Conservation (phyloP, 2,888 invertebrate genomes). For the Clistopyga incitator region DNA sequence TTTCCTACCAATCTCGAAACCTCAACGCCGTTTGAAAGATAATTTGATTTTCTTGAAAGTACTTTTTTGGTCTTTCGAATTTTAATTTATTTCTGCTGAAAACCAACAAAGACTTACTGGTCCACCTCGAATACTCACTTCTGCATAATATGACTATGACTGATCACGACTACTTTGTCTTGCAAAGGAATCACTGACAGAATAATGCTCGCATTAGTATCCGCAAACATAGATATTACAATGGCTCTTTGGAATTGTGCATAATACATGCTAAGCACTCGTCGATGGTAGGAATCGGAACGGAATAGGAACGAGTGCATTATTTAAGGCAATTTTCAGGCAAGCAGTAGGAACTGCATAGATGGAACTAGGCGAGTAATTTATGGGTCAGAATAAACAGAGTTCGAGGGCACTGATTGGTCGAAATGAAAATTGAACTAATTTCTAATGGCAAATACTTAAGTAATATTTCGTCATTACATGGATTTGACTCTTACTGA, state of each 20-base stretch:
- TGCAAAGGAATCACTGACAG: not conserved
- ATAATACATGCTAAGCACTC: constrained; percentile 14
- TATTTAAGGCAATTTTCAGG: constrained; percentile 21
- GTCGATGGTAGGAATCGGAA: constrained; percentile 6
- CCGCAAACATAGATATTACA: constrained; percentile 23
- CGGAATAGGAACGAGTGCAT: constrained; percentile 18
- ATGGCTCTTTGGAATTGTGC: constrained; percentile 15
- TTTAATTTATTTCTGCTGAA: too few species aligned
- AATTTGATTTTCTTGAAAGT: too few species aligned
- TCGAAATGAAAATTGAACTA: not conserved
- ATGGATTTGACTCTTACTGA: not conserved
- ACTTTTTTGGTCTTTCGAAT: too few species aligned
- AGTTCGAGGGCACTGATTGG: not conserved
- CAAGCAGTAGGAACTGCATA: not conserved
- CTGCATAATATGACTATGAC: not conserved
- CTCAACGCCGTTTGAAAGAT: too few species aligned
- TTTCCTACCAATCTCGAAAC: too few species aligned
- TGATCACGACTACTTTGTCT: constrained; percentile 1
- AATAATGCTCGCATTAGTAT: constrained; percentile 30
- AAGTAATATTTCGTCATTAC: not conserved
- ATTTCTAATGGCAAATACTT: not conserved
- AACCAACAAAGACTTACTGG: too few species aligned
- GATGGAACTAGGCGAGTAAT: not conserved
- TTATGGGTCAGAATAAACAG: not conserved
- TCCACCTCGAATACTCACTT: too few species aligned